These are phyloP conservation scores for Drosophila melanica DNA, from an alignment of 1,140 invertebrate species.

Conservation along the genomic window DNA sequence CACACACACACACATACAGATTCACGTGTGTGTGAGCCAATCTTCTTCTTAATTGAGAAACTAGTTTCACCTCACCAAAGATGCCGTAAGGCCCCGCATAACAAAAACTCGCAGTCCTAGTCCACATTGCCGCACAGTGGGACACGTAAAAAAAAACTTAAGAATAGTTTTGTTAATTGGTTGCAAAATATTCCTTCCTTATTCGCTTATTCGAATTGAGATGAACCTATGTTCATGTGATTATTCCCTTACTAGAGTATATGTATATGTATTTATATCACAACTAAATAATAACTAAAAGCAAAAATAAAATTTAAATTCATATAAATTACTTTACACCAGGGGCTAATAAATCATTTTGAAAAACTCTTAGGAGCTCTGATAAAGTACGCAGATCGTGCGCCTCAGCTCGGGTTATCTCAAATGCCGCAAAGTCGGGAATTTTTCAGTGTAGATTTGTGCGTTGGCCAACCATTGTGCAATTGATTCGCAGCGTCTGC, in stretches of 20 bases:
- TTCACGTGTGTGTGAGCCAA: slow-evolving; percentile 32
- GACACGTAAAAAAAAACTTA: background rate
- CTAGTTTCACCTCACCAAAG: slow-evolving; percentile 63
- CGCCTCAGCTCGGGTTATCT: slow-evolving; percentile 6
- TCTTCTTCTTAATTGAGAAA: slow-evolving; percentile 73
- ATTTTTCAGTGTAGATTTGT: slow-evolving; percentile 21
- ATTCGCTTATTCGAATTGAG: too few relatives aligned
- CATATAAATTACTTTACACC: slow-evolving; percentile 2
- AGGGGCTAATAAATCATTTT: slow-evolving; percentile 35
- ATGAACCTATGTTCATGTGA: too few relatives aligned
- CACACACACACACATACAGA: slow-evolving; percentile 3
- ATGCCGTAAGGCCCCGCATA: slow-evolving; percentile 29
- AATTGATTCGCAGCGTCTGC: slow-evolving; percentile 10
- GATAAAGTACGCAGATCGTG: slow-evolving; percentile 11
- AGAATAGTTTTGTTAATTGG: too few relatives aligned
- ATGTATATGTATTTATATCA: too few relatives aligned
- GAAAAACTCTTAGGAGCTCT: background rate
- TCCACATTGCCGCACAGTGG: slow-evolving; percentile 35
- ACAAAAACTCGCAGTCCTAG: slow-evolving; percentile 26
- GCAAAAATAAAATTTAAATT: background rate
- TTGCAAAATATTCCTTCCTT: too few relatives aligned
- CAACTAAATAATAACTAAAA: background rate
- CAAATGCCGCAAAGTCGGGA: slow-evolving; percentile 8
- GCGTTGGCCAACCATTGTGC: slow-evolving; percentile 16
- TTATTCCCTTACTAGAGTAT: too few relatives aligned